Evolutionary conservation across 2,888 invertebrate species (phyloP).

Genomic region (Megalurothrips usitatus): DNA sequence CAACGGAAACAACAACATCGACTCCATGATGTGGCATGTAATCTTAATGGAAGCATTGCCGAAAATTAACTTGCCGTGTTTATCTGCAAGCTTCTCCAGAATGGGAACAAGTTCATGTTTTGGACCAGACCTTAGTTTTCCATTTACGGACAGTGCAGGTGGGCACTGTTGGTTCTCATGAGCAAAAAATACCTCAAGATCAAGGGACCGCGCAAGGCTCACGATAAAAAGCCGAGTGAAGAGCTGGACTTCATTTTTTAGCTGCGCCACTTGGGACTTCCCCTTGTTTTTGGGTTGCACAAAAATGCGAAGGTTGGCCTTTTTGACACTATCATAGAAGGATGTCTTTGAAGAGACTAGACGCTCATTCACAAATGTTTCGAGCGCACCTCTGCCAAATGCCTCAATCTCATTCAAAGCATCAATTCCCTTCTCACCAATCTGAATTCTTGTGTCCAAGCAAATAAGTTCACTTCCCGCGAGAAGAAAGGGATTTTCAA

Average conservation of each 20-base stretch:
- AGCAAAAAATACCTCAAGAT: not conserved
- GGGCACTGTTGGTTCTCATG: not conserved
- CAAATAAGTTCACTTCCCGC: not conserved
- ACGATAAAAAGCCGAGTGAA: not conserved
- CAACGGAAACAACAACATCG: not conserved
- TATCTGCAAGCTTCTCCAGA: not conserved
- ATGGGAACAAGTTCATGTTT: not conserved
- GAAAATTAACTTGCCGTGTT: too few relatives aligned
- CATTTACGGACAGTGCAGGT: not conserved
- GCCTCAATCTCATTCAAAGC: not conserved
- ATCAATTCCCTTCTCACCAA: not conserved
- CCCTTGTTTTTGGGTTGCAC: too few relatives aligned
- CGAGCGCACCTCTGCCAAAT: not conserved
- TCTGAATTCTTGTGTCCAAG: not conserved
- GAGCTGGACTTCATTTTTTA: not conserved
- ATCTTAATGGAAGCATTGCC: too few relatives aligned
- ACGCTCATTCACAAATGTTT: not conserved
- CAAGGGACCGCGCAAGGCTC: not conserved
- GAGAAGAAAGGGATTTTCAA: not conserved
- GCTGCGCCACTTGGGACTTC: not conserved
- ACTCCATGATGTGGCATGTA: too few relatives aligned
- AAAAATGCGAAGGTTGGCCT: not conserved
- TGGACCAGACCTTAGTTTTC: not conserved
- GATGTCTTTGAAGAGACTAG: not conserved
- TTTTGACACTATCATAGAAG: not conserved